Base-by-base conservation (phyloP, 2,797 vertebrate species). In the Chelon labrosus region DNA sequence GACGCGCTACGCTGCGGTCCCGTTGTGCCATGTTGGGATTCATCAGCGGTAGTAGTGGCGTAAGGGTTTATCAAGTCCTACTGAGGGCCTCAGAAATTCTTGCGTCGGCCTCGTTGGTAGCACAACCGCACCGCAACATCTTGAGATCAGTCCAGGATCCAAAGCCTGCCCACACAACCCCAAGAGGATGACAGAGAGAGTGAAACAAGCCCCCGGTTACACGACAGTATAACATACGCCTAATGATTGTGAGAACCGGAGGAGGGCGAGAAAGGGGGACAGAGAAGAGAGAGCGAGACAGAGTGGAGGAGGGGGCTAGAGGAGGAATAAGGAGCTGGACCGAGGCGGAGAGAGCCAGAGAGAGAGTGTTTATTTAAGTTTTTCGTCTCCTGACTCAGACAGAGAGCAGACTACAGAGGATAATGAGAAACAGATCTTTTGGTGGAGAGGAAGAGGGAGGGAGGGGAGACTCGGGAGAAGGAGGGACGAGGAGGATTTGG, bases 401-500 rank as follows among this genome's bases (percentile, higher is more conserved):
- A 94, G 92, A 91, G 92, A 91, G 92, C 92, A 94, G 92, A 94
- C 92, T 93, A 80, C 91, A 92, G 91, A 85, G 88, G 89, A 93
- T 95, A 95, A 95, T 95, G 92, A 94, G 93, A 95, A 95, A 89
- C 95, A 95, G 94, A 95, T 93, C 90, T n/a, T 91, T 85, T 83
- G 80, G 85, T 76, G 60, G 69, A 84, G 85, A 85, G 83, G 79
- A 77, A 79, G 78, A 75, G 68, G 66, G 82, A 73, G 77, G 79
- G 85, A 66, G 65, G 39, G 75, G 42, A 79, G 77, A 78, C 16
- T 47, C 16, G 1, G 58, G 73, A 84, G 75, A 67, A 75, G 66
- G 80, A 71, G 79, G 79, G 77, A 78, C 35, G 2, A 76, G 77
- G 77, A 84, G 68, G 70, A 70, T 63, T 57, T 19, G 46, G 64